A percentile compares a stretch with the other conserved stretches of the same genome.
Conservation (phyloP, 2,797 vertebrate species). For the Leptoclinus maculatus region DNA sequence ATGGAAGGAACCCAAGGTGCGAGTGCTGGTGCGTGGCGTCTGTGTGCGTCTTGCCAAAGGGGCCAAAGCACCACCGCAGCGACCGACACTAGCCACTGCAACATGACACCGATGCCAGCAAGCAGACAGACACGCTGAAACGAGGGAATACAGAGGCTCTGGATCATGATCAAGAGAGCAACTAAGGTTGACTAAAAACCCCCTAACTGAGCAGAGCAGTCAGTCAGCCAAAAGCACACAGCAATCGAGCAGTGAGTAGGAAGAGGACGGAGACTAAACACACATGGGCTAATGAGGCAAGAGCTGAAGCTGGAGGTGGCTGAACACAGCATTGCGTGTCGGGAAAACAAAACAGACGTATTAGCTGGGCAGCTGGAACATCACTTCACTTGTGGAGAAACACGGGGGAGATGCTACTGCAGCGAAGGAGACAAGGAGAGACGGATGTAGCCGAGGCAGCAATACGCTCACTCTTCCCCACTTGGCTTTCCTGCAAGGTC, state of each 20-base stretch:
- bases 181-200: slow-evolving; percentile 35
- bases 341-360: slow-evolving; percentile 15
- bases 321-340: slow-evolving; percentile 20
- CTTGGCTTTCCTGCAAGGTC: slow-evolving; percentile 52
- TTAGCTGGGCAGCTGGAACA: background rate
- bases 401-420: slow-evolving; percentile 2
- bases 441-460: slow-evolving; percentile 12
- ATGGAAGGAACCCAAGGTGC: slow-evolving; percentile 38
- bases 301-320: slow-evolving; percentile 8
- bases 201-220: slow-evolving; percentile 16
- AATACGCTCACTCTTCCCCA: slow-evolving; percentile 29
- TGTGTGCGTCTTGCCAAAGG: slow-evolving; percentile 36
- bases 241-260: slow-evolving; percentile 1
- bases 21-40: slow-evolving; percentile 7
- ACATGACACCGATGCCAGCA: slow-evolving; percentile 53
- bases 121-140: slow-evolving; percentile 47
- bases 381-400: background rate
- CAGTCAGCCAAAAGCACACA: slow-evolving; percentile 15
- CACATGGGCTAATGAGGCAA: slow-evolving; percentile 25
- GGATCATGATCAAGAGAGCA: slow-evolving; percentile 37
- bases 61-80: slow-evolving; percentile 39
- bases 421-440: slow-evolving; percentile 21
- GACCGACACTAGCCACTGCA: slow-evolving; percentile 27
- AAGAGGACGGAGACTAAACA: slow-evolving; percentile 26
- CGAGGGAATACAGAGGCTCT: slow-evolving; percentile 21